These are phyloP conservation scores for Drosophila subpulchrella DNA, from an alignment of 1,140 invertebrate species.

Conservation along the genomic window DNA sequence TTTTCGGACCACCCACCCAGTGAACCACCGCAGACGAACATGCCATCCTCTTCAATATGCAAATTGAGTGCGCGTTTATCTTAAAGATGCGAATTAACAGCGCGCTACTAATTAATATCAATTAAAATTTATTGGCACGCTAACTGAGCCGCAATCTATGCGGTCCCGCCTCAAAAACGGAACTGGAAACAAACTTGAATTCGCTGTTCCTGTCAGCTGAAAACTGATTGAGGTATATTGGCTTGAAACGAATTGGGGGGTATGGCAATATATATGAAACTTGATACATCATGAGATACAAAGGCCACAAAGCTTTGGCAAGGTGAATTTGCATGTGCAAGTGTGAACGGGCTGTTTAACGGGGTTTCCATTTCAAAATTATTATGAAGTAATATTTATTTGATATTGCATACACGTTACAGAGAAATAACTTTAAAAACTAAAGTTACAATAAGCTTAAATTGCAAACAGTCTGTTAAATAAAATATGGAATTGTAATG, in stretches of 20 bases:
- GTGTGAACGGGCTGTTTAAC: not conserved
- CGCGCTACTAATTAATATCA: constrained; percentile 64
- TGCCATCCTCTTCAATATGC: constrained; percentile 35
- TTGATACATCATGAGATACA: not conserved
- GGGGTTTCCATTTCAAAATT: not conserved
- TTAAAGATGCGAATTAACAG: constrained; percentile 46
- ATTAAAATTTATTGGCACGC: constrained; percentile 57
- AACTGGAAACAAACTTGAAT: constrained; percentile 39
- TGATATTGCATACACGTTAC: too few relatives aligned
- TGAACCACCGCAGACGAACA: not conserved
- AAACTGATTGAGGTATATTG: constrained; percentile 26
- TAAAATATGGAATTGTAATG: too few relatives aligned
- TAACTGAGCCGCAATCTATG: constrained; percentile 43
- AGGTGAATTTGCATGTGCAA: constrained; percentile 1
- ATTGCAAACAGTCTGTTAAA: not conserved
- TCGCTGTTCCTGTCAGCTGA: constrained; percentile 15
- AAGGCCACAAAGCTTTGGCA: not conserved
- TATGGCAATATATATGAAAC: constrained; percentile 7
- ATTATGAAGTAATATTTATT: not conserved
- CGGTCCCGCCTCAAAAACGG: constrained; percentile 21
- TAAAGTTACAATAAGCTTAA: not conserved
- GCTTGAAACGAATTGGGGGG: not conserved
- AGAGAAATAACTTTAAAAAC: too few relatives aligned
- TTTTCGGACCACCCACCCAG: constrained; percentile 5
- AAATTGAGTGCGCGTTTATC: constrained; percentile 61